Evolutionary conservation across 2,888 invertebrate genomes (phyloP), one percentile per base, ranked within the genome.

Genomic region (Auanema freiburgensis): DNA sequence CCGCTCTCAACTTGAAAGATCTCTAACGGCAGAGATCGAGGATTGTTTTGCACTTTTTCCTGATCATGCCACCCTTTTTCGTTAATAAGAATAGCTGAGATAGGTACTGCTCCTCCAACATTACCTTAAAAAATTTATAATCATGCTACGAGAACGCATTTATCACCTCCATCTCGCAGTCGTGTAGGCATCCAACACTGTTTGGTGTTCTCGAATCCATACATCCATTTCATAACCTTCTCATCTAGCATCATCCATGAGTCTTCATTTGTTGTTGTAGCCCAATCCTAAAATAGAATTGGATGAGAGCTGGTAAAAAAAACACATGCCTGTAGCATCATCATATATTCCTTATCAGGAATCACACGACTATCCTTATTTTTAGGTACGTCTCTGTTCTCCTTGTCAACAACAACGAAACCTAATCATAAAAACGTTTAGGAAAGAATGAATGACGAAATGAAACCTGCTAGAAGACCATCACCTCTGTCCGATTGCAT

Each of bases 181-280:
- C 80, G 66, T 4, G 77, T 77, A 21, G 80, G 79, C 44, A 74
- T 69, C 79, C 80, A 80, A 59, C 80, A 80, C 57, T 76, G 61
- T 2, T 69, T 57, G 43, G 67, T 64, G 42, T 75, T 65, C 54
- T 81, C 81, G 49, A 71, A 73, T 8, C 79, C 79, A 50, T 77
- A 75, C 65, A 81, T 73, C 80, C 81, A 81, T 64, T 81, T 81
- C 77, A 79, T 75, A 5, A 74, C 77, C 53, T 74, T 72, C 40
- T 79, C 76, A 49, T 72, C 68, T 64, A 77, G 63, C 52, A 68
- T 65, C 67, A 70, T 63, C 76, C 78, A 77, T 5, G 70, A 63
- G 43, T 79, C 76, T 21, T 68, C 71, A 5, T 72, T 64, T 5
- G 67, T 50, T 42, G 67, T 66, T 11, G 70, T 67, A 0, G 73